These are phyloP conservation scores for Xenotilapia caudafasciata DNA, from an alignment of 2,113 vertebrate species.

Conservation along the genomic window DNA sequence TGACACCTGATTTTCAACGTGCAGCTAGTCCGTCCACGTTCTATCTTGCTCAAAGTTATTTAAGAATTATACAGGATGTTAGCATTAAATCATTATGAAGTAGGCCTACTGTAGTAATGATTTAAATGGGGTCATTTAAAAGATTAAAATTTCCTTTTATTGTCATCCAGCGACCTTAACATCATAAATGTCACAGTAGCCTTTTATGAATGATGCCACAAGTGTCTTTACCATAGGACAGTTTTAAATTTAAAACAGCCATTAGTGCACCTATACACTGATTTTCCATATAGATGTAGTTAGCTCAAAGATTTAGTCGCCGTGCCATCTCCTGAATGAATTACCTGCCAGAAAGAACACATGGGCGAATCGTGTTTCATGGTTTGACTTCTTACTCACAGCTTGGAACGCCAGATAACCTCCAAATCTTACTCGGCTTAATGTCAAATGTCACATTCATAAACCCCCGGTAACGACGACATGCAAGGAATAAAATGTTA, in stretches of 20 bases:
- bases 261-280: background rate
- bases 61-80: conserved; percentile 66
- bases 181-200: conserved; percentile 47
- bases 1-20: conserved; percentile 24
- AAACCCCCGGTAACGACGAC: conserved; percentile 21
- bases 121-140: conserved; percentile 51
- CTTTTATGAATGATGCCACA: conserved; percentile 33
- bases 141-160: conserved; percentile 65
- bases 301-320: conserved; percentile 30
- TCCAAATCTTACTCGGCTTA: conserved; percentile 29
- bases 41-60: conserved; percentile 60
- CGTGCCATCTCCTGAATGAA: background rate
- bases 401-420: conserved; percentile 48
- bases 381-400: conserved; percentile 38
- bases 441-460: conserved; percentile 49
- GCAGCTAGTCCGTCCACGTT: conserved; percentile 18
- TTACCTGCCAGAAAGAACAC: background rate
- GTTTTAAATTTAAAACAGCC: conserved; percentile 32
- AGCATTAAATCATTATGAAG: conserved; percentile 64
- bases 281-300: conserved; percentile 16
- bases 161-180: conserved; percentile 60
- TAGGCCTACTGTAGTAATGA: conserved; percentile 46
- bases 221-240: conserved; percentile 14
- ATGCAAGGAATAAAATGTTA: conserved; percentile 23
- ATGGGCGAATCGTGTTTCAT: conserved; percentile 38